Evolutionary conservation across 2,797 vertebrate genomes (phyloP), one percentile per base, ranked within the genome.

Genomic region (Australoheros facetus): DNA sequence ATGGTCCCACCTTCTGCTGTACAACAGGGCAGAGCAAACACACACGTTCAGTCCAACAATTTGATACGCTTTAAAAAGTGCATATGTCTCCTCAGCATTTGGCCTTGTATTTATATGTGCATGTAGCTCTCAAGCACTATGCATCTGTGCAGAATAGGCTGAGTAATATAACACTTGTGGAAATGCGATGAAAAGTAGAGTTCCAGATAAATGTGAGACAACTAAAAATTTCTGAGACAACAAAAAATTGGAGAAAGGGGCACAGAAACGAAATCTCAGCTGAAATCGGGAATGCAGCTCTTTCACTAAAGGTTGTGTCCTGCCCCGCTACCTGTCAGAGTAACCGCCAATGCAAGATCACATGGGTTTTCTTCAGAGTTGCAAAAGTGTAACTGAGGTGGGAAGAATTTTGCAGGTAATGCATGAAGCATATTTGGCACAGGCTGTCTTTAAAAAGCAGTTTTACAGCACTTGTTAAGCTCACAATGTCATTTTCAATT

Each of bases 1-100:
- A 99, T 99, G 94, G 80, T 94, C 88, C 85, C 80, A 60, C 87
- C 32, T 85, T 91, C 88, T 84, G 80, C 85, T 87, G 79, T 53
- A 66, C 60, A 77, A 66, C 71, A 73, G 19, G 56, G 79, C 62
- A 84, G 7, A 81, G 34, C 19, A 81, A 23, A 78, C 1, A 57
- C 14, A 77, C 9, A 56, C 2, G 14, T 21, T 81, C 42, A 83
- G 16, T 11, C 3, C 32, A 28, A 69, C 4, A 11, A 17, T 14
- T 48, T 16, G 4, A 57, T 16, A 16, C 51, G 19, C 10, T 7
- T 23, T 11, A 32, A 12, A 4, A 60, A 30, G 0, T 54, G 57
- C 12, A 53, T 16, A 57, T 4, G 13, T 8, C 8, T 16, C n/a
- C 2, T 13, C 0, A 1, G 4, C 7, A 42, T 76, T 56, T 17